Percentiles rank a stretch among this genome's conserved stretches.
phyloP scores from a whole-genome alignment of 37 sponge, comb jelly and placozoan genomes.

The Geodia barretti region DNA sequence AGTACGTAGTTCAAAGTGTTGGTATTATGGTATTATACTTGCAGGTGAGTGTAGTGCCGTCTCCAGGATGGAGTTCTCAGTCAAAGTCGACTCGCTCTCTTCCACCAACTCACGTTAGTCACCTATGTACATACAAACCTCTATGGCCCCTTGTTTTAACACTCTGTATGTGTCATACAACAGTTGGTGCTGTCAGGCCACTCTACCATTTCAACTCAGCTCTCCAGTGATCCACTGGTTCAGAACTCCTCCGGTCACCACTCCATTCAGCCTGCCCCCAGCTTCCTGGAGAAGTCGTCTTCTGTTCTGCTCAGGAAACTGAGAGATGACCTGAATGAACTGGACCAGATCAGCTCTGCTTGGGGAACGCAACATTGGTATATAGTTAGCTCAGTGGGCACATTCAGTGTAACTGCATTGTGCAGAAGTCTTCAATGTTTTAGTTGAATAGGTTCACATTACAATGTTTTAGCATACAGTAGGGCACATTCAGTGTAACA shows the following conservation, averaged over 20 bases:
- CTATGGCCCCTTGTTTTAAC: not conserved
- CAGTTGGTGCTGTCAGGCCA: not conserved
- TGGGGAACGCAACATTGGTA: constrained; percentile 20
- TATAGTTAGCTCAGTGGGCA: not conserved
- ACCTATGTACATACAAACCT: not conserved
- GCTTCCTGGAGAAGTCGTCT: constrained; percentile 11
- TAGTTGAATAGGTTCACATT: too few species aligned
- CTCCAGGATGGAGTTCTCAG: constrained; percentile 13
- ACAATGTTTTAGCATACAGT: too few species aligned
- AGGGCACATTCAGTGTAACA: too few species aligned
- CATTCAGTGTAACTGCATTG: too few species aligned
- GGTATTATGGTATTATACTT: not conserved
- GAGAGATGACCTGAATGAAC: constrained; percentile 54
- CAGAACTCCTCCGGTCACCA: not conserved
- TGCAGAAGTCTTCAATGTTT: not conserved
- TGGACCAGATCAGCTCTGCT: constrained; percentile 42
- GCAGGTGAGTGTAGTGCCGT: constrained; percentile 37
- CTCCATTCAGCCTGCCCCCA: not conserved
- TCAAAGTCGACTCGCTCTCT: constrained; percentile 6
- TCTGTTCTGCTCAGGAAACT: constrained; percentile 39
- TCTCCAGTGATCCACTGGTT: not conserved
- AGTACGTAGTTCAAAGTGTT: not conserved
- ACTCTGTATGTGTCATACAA: not conserved
- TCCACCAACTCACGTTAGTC: not conserved
- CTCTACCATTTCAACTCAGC: not conserved